phyloP scores from a whole-genome alignment of 2,797 vertebrate species.

The Ceryle rudis region DNA sequence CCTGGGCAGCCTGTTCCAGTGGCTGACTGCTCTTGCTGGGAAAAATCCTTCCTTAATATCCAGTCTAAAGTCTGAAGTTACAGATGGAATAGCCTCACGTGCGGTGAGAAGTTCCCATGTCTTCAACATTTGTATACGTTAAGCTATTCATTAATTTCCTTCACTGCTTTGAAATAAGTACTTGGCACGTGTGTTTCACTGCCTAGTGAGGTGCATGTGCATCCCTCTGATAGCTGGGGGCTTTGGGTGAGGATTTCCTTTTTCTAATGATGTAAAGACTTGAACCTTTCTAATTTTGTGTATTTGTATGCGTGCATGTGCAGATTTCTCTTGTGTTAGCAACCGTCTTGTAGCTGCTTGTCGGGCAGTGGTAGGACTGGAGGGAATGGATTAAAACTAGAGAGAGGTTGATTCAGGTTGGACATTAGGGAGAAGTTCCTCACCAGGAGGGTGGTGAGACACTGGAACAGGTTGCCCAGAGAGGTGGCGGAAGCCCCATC shows the following conservation, averaged over 20 bases:
- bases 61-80: background rate
- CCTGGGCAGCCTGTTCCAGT: too few species aligned
- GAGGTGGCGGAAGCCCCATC: too few species aligned
- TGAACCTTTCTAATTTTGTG: background rate
- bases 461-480: too few species aligned
- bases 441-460: too few species aligned
- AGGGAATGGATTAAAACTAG: too few species aligned
- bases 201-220: background rate
- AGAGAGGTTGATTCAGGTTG: too few species aligned
- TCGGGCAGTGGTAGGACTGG: too few species aligned
- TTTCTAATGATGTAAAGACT: background rate
- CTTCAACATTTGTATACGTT: background rate
- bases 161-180: background rate
- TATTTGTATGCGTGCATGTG: background rate
- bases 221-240: background rate
- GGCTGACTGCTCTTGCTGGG: too few species aligned
- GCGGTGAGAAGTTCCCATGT: background rate
- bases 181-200: background rate
- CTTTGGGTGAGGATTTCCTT: background rate
- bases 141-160: background rate
- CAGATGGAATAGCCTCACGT: background rate
- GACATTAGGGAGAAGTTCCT: too few species aligned
- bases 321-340: background rate
- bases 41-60: too few species aligned
- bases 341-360: background rate